These are phyloP conservation scores for Betta splendens DNA, from an alignment of 2,797 vertebrate species.

Conservation along the genomic window DNA sequence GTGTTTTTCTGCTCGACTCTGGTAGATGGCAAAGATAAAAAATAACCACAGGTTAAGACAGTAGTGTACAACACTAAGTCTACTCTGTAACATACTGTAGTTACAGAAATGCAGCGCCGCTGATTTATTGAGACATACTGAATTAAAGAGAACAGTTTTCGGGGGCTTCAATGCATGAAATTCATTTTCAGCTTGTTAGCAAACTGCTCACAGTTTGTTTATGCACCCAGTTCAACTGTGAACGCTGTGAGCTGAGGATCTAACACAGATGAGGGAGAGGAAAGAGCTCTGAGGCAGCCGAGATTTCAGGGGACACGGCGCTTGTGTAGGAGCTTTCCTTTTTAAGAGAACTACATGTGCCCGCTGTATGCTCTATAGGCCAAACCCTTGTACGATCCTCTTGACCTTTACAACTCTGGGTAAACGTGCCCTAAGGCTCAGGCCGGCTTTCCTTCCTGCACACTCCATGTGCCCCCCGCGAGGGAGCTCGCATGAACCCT, in stretches of 20 bases:
- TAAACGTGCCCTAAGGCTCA: conserved; percentile 46
- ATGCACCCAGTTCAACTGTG: not conserved
- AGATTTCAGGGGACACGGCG: conserved; percentile 2
- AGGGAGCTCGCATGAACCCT: conserved; percentile 48
- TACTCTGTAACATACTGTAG: not conserved
- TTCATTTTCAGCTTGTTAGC: not conserved
- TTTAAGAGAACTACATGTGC: conserved; percentile 8
- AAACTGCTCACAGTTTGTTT: not conserved
- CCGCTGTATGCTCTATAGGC: conserved; percentile 27
- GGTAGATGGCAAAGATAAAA: no score
- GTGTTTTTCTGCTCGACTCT: no score
- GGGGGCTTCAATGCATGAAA: not conserved
- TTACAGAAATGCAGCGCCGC: conserved; percentile 1
- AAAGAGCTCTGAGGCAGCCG: conserved; percentile 5
- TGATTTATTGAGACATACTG: not conserved
- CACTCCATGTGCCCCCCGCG: conserved; percentile 22
- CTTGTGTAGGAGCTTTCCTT: no score
- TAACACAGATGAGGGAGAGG: conserved; percentile 3
- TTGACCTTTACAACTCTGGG: conserved; percentile 58
- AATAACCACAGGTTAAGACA: no score
- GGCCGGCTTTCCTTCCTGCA: conserved; percentile 27
- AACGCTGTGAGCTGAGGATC: conserved; percentile 9
- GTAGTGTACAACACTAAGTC: no score
- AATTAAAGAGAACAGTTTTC: conserved; percentile 7
- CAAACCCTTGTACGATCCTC: conserved; percentile 33